These are phyloP conservation scores for Brevimyrus niger DNA, from an alignment of 2,113 vertebrate species.

Conservation along the genomic window DNA sequence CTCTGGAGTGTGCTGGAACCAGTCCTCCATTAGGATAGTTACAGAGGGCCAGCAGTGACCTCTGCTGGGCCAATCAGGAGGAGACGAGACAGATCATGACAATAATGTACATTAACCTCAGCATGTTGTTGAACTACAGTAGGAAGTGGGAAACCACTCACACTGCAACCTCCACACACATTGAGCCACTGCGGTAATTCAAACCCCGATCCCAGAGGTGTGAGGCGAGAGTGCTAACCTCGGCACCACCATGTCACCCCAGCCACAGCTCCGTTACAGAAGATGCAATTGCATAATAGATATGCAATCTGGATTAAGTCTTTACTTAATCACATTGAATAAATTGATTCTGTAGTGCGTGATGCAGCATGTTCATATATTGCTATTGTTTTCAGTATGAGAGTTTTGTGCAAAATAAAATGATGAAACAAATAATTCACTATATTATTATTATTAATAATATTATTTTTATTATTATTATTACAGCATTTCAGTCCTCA, in stretches of 20 bases:
- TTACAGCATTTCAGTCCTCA: background rate
- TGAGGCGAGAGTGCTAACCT: no score
- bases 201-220: no score
- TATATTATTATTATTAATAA: background rate
- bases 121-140: no score
- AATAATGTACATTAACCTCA: background rate
- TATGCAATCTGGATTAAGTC: background rate
- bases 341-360: background rate
- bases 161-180: no score
- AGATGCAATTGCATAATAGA: no score
- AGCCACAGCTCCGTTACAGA: no score
- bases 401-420: background rate
- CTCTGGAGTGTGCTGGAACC: no score
- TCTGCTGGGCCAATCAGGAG: background rate
- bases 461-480: background rate
- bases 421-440: background rate
- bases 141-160: no score
- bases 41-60: background rate
- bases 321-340: background rate
- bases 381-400: background rate
- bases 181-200: no score
- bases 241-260: no score
- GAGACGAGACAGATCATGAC: background rate
- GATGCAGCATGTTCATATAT: background rate
- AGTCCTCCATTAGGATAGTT: background rate